Base-by-base conservation (phyloP, 1,140 invertebrate genomes). In the Chironomus striatipennis region DNA sequence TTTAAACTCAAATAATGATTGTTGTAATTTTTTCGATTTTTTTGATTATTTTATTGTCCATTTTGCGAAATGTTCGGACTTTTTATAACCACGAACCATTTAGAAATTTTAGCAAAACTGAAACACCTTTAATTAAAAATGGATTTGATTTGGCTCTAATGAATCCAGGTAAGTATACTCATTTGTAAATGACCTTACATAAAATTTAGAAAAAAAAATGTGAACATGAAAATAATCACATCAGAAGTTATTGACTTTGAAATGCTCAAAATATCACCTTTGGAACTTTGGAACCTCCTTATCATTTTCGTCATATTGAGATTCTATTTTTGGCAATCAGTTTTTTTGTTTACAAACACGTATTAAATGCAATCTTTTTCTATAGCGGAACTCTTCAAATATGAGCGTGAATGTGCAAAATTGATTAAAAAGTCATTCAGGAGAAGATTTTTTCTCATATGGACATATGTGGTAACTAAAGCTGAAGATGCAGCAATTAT, bases 391-490 rank as follows among this genome's bases (percentile, higher is more conserved):
- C 12, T 57, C n/a, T 70, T 70, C 18, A 21, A 18, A 21, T 18
- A 18, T 17, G 8, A 9, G 7, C 65, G 65, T 20, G 20, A 21
- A 70, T 10, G 4, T 18, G 65, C 65, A 20, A 10, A 10, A 20
- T 10, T 18, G 18, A 18, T 18, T 18, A 21, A 21, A 10, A 70
- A 20, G 17, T 70, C 65, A 10, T 80, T 77, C 65, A 0, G 80
- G 2, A 76, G 77, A 64, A 76, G 79, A 15, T 80, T 80, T 42
- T 10, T 80, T 20, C 64, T 74, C 3, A 70, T 75, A 7, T 74
- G 77, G 0, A 77, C 80, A 72, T 81, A 81, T 47, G 78, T 79
- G 70, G 77, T 80, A 9, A 78, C 77, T 15, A 76, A 75, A 21
- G 77, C 80, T 21, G 9, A 21, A 21, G 65, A 70, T 70, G 65